Evolutionary conservation across 2,888 invertebrate species (phyloP).

Genomic region (Ophioninae sp.): DNA sequence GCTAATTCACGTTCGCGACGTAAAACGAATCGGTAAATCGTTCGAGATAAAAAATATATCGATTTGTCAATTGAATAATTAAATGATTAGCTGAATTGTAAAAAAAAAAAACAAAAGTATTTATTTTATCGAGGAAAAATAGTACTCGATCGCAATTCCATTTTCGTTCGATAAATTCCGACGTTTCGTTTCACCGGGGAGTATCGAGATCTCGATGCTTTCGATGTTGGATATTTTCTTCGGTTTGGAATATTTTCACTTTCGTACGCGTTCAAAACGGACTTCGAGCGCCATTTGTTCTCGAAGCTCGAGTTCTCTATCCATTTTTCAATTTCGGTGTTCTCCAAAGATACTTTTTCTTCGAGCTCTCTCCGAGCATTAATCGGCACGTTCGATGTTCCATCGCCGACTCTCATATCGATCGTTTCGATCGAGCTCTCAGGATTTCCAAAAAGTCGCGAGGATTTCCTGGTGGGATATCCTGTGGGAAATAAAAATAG

Average conservation of each 20-base stretch:
- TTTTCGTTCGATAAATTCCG: conserved; percentile 21
- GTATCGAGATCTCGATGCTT: conserved; percentile 59
- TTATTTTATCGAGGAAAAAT: conserved; percentile 17
- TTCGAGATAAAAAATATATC: not conserved
- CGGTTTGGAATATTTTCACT: not conserved
- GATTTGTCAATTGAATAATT: not conserved
- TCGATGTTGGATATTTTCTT: conserved; percentile 48
- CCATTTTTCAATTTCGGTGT: conserved; percentile 38
- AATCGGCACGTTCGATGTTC: not conserved
- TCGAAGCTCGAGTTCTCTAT: conserved; percentile 54
- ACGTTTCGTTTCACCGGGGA: conserved; percentile 34
- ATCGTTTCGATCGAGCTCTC: conserved; percentile 25
- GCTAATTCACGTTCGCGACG: not conserved
- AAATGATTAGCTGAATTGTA: not conserved
- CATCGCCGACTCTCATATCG: conserved; percentile 4
- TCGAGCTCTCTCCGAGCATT: not conserved
- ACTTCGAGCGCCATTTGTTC: conserved; percentile 59
- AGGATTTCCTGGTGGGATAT: conserved; percentile 32
- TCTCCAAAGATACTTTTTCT: conserved; percentile 20
- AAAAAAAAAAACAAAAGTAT: not conserved
- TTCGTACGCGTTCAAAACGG: conserved; percentile 52
- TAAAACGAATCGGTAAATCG: not conserved
- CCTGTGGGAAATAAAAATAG: conserved; percentile 25
- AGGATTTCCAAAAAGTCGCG: not conserved
- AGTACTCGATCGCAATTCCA: conserved; percentile 17